Evolutionary conservation across 2,113 vertebrate species (phyloP), one percentile per base, ranked within the genome.

Genomic region (Platycercus adscitus): DNA sequence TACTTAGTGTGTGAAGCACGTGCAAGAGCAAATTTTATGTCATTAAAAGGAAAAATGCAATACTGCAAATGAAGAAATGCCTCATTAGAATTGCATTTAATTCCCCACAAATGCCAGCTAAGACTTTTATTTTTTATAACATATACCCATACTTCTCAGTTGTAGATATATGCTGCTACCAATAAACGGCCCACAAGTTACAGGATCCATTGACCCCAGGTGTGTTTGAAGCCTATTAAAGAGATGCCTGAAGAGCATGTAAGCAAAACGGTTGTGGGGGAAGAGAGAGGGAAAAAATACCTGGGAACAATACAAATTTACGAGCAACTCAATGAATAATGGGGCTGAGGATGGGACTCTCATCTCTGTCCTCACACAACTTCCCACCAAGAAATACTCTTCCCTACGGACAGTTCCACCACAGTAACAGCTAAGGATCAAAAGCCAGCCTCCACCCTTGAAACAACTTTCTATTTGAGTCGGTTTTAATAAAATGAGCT

Each of bases 21-120:
- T 86, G 88, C 82, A 92, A 92, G 61, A 92, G 41, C 61, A 87
- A 80, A 68, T 88, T 93, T 94, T 85, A n/a, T 81, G 90, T 69
- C 91, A 77, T 89, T 87, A 84, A 93, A 93, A 83, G 61, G 65
- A 88, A 90, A 94, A 94, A 68, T 61, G 23, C 66, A 90, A 78
- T 37, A 33, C 29, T 86, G 72, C 33, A 81, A 90, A 71, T 65
- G 65, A 93, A 90, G 73, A 91, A 93, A 89, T n/a, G 39, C 61
- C 80, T 95, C 61, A 82, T 85, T 89, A 95, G 80, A 90, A 86
- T 65, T 79, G 8, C 80, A 65, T 95, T 93, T 84, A 61, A 43
- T 70, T 83, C 3, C 0, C 31, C 43, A 66, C 31, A 72, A 83
- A 86, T 81, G 35, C 56, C 77, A 91, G 61, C 35, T 81, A 77